A percentile compares a stretch with the other conserved stretches of the same genome.
phyloP scores from a whole-genome alignment of 2,888 invertebrate genomes.

The Drosophila fulvimacula region DNA sequence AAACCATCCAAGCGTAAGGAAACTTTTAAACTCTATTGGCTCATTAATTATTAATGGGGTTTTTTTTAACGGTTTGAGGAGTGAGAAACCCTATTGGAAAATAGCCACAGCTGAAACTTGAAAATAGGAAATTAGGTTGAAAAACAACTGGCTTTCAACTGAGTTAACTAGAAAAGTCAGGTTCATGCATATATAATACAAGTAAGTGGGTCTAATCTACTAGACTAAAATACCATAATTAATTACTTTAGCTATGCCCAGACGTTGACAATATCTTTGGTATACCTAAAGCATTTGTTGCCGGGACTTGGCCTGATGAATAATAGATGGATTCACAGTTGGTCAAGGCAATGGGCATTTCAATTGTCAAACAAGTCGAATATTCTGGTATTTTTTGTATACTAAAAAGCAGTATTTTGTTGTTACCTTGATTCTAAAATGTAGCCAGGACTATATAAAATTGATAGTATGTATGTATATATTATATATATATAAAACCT shows the following conservation, averaged over 20 bases:
- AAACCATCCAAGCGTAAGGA: slow-evolving; percentile 4
- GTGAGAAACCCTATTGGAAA: background rate
- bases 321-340: background rate
- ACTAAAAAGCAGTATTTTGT: background rate
- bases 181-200: background rate
- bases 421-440: too few species aligned
- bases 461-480: too few species aligned
- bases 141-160: slow-evolving; percentile 5
- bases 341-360: background rate
- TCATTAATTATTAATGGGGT: slow-evolving; percentile 19
- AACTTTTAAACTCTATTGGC: slow-evolving; percentile 9
- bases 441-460: too few species aligned
- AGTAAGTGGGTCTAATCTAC: background rate
- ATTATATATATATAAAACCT: too few species aligned
- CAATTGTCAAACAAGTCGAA: background rate
- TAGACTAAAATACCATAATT: background rate
- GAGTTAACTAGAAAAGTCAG: background rate
- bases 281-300: background rate
- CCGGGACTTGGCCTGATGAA: background rate
- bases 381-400: background rate
- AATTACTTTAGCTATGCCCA: background rate
- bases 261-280: background rate
- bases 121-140: slow-evolving; percentile 1
- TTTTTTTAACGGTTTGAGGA: background rate
- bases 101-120: slow-evolving; percentile 18